Conservation (phyloP, 23 tunicate species). For the Aplidium turbinatum region DNA sequence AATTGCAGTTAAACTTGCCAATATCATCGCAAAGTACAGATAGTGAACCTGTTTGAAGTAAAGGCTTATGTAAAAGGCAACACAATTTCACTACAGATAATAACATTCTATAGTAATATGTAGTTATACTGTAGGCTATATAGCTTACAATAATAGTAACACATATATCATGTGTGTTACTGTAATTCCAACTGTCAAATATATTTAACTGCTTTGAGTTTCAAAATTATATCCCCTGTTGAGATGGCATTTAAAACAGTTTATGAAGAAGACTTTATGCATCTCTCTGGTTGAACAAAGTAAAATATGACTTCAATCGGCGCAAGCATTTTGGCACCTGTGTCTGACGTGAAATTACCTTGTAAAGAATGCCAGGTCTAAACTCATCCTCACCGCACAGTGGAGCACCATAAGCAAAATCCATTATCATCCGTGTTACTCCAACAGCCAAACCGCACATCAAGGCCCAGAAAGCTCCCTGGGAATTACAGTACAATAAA, state of each 20-base stretch:
- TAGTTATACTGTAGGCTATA: no score
- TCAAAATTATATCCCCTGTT: no score
- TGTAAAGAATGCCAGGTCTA: conserved; percentile 61
- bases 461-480: conserved; percentile 94
- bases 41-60: conserved; percentile 67
- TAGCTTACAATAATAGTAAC: no score
- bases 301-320: neutral
- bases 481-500: neutral
- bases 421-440: conserved; percentile 74
- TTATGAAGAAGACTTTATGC: neutral
- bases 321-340: neutral
- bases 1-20: conserved; percentile 58
- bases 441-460: conserved; percentile 81
- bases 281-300: neutral
- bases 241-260: no score
- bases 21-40: conserved; percentile 72
- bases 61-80: no score
- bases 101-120: no score
- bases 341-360: conserved; percentile 39
- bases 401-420: conserved; percentile 73
- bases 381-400: conserved; percentile 84
- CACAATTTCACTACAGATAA: no score
- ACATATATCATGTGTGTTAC: no score
- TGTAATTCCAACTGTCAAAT: no score
- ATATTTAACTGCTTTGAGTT: no score